phyloP scores from a whole-genome alignment of 2,888 invertebrate genomes.

The Therioaphis trifolii region DNA sequence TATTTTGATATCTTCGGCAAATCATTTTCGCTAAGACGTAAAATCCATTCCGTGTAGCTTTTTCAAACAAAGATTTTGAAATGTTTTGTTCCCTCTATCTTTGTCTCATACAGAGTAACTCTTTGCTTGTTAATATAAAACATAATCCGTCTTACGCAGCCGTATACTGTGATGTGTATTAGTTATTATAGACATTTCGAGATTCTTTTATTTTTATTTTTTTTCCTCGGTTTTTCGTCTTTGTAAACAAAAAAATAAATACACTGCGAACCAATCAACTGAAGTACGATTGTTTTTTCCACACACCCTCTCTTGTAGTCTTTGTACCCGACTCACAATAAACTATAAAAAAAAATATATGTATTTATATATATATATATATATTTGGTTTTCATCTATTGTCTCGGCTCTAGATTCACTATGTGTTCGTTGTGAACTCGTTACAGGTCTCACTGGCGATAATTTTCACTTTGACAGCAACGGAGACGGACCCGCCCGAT shows the following conservation, averaged over 20 bases:
- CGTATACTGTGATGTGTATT: not conserved
- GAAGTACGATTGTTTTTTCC: not conserved
- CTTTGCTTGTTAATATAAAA: not conserved
- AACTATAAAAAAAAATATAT: too few species aligned
- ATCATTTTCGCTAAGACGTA: too few species aligned
- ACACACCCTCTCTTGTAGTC: too few species aligned
- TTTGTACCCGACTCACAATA: too few species aligned
- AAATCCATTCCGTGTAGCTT: too few species aligned
- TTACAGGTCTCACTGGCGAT: conserved; percentile 86
- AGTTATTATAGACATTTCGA: not conserved
- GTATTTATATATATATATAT: not conserved
- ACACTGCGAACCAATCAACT: not conserved
- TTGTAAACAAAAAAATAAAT: not conserved
- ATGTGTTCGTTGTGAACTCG: too few species aligned
- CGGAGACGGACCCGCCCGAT: conserved; percentile 93
- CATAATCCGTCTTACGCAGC: not conserved
- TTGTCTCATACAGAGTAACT: not conserved
- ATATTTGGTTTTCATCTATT: not conserved
- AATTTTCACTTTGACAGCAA: conserved; percentile 89
- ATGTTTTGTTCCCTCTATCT: not conserved
- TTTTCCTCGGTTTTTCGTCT: not conserved
- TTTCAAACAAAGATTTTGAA: too few species aligned
- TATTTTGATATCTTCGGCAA: too few species aligned
- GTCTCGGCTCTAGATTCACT: not conserved
- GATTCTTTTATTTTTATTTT: not conserved